A percentile compares a stretch with the other conserved stretches of the same genome.
Conservation (phyloP, 1,140 invertebrate species). For the Leptinotarsa undecemlineata region DNA sequence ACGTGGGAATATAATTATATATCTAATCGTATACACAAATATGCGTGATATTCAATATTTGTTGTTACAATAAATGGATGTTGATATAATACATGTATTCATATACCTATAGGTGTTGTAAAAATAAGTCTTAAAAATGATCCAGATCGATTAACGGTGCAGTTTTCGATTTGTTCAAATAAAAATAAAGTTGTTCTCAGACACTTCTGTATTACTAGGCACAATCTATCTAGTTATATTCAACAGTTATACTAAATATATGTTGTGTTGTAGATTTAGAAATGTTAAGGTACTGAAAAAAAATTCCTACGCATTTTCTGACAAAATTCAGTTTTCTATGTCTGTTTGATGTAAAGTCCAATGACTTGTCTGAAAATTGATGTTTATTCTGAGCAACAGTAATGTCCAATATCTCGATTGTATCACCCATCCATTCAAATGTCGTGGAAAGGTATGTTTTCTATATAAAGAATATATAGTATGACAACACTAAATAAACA, state of each 20-base stretch:
- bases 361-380: not conserved
- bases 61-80: conserved; percentile 20
- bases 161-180: conserved; percentile 32
- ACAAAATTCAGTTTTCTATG: not conserved
- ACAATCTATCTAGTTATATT: conserved; percentile 5
- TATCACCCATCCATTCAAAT: no score
- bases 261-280: conserved; percentile 13
- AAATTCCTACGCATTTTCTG: not conserved
- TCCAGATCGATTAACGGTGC: conserved; percentile 34
- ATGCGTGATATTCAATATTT: conserved; percentile 19
- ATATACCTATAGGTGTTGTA: conserved; percentile 31
- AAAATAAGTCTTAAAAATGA: conserved; percentile 26
- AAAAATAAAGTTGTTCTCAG: conserved; percentile 23
- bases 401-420: no score
- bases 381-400: not conserved
- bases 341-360: not conserved
- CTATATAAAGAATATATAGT: no score
- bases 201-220: not conserved
- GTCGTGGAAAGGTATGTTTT: no score
- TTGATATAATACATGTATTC: conserved; percentile 7
- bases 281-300: not conserved
- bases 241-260: not conserved
- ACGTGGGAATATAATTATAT: not conserved
- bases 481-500: no score
- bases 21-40: conserved; percentile 13